These are phyloP conservation scores for Eciton burchellii DNA, from an alignment of 1,140 invertebrate genomes.

Conservation along the genomic window DNA sequence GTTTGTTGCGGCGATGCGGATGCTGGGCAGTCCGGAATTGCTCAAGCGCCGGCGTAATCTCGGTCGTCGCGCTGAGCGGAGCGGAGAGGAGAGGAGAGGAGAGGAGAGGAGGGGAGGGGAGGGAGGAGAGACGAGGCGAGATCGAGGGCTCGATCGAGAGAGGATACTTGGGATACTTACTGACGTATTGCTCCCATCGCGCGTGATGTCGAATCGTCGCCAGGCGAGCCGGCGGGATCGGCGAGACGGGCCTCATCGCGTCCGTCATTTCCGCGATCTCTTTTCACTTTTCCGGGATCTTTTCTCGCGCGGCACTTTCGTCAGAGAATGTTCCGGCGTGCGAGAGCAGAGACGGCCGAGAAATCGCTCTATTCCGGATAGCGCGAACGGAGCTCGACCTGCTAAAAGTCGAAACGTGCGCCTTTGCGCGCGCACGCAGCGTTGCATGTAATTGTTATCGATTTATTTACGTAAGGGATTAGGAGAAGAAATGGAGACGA, in stretches of 20 bases:
- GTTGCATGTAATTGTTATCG: no score
- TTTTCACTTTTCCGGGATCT: conserved; percentile 36
- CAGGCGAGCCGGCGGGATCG: conserved; percentile 73
- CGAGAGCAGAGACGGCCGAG: not conserved
- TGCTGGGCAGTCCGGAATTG: conserved; percentile 16
- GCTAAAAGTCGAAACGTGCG: not conserved
- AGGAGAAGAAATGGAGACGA: not conserved
- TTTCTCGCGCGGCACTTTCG: conserved; percentile 33
- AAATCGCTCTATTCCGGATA: not conserved
- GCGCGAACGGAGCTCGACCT: not conserved
- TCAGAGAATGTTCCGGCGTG: not conserved
- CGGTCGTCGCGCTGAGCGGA: not conserved
- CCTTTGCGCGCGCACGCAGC: no score
- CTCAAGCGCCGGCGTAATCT: not conserved
- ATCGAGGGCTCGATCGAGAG: not conserved
- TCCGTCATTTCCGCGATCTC: conserved; percentile 60
- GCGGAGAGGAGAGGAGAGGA: no score
- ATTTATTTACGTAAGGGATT: not conserved
- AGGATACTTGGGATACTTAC: conserved; percentile 71
- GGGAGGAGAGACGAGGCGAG: not conserved
- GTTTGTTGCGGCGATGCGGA: conserved; percentile 7
- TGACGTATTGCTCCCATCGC: conserved; percentile 77
- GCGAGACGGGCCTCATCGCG: conserved; percentile 69
- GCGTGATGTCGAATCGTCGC: conserved; percentile 76
- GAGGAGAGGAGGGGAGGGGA: not conserved